Evolutionary conservation across 37 sponge, comb jelly and placozoan genomes (phyloP).

Genomic region (Halisarca cf. caerulea): DNA sequence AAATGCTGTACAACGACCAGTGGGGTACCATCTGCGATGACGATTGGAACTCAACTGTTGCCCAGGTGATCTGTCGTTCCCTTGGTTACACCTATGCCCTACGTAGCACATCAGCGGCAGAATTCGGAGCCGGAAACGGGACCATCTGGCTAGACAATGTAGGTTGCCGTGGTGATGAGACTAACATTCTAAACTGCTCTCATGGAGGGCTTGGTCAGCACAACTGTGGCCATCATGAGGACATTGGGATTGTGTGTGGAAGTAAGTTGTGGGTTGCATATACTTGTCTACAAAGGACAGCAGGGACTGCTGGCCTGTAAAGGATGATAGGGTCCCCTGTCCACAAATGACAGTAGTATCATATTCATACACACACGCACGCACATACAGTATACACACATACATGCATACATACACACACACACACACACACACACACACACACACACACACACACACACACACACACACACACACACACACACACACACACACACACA

Average conservation of each 20-base stretch:
- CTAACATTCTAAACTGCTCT: not conserved
- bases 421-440: too few species aligned
- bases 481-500: too few species aligned
- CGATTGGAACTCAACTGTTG: not conserved
- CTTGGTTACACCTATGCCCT: constrained; percentile 26
- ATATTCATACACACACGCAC: too few species aligned
- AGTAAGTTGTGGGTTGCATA: constrained; percentile 30
- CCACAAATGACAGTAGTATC: too few species aligned
- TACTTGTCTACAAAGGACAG: too few species aligned
- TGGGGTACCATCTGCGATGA: constrained; percentile 55
- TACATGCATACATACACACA: too few species aligned
- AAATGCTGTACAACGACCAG: constrained; percentile 4
- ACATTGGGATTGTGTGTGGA: constrained; percentile 12
- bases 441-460: too few species aligned
- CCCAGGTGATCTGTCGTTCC: constrained; percentile 28
- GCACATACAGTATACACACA: too few species aligned
- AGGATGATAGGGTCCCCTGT: too few species aligned
- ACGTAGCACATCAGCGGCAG: not conserved
- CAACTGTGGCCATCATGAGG: constrained; percentile 1
- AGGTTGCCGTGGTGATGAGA: constrained; percentile 32
- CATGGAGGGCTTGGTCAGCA: constrained; percentile 7
- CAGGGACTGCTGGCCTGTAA: too few species aligned
- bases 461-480: too few species aligned
- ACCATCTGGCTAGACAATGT: constrained; percentile 40
- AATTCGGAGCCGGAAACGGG: constrained; percentile 37